phyloP scores from a whole-genome alignment of 2,797 vertebrate genomes.

The Xiphophorus birchmanni region DNA sequence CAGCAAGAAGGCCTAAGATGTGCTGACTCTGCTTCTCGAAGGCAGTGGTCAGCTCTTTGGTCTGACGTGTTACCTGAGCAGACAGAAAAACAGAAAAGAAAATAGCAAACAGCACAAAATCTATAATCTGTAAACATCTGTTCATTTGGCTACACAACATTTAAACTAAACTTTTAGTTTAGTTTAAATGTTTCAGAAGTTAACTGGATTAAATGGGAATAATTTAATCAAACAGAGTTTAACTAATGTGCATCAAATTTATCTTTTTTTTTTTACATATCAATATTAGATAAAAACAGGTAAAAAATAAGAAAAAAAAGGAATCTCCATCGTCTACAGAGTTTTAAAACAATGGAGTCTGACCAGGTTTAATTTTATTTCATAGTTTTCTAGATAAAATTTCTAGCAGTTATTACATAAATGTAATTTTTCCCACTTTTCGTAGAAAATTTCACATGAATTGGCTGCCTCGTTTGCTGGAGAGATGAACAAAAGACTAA shows the following conservation, averaged over 20 bases:
- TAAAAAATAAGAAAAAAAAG: not conserved
- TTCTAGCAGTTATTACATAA: not conserved
- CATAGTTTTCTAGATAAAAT: not conserved
- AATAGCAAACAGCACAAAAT: not conserved
- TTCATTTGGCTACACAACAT: not conserved
- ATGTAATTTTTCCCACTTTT: no score
- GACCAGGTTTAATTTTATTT: not conserved
- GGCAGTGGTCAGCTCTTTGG: constrained; percentile 80
- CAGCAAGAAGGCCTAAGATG: constrained; percentile 78
- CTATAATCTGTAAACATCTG: not conserved
- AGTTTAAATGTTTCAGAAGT: not conserved
- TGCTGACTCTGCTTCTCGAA: constrained; percentile 84
- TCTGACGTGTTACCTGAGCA: constrained; percentile 79
- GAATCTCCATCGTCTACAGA: not conserved
- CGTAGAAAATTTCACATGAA: not conserved
- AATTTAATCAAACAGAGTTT: not conserved
- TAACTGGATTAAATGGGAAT: constrained; percentile 6
- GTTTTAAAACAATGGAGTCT: not conserved
- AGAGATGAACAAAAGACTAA: not conserved
- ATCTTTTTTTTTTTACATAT: not conserved
- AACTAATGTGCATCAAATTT: not conserved
- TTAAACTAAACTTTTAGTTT: not conserved
- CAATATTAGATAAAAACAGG: not conserved
- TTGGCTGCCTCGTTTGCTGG: not conserved
- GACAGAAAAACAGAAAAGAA: not conserved